Evolutionary conservation across 2,797 vertebrate species (phyloP).

Genomic region (Pteropus rufus): DNA sequence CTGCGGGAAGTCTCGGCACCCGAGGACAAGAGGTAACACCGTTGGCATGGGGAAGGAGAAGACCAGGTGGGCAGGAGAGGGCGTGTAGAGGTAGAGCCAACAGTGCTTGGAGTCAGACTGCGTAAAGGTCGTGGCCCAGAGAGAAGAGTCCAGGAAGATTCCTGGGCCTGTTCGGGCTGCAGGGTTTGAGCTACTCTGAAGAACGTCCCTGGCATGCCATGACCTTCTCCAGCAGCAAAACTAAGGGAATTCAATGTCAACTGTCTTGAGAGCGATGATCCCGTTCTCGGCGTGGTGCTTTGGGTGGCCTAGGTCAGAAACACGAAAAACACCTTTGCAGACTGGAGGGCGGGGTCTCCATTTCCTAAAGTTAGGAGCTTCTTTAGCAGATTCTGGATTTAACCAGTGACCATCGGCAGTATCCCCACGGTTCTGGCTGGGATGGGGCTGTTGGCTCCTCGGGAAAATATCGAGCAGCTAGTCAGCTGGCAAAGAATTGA

Average conservation of each 20-base stretch:
- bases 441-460: not conserved
- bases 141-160: not conserved
- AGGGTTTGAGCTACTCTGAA: not conserved
- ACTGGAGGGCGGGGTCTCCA: not conserved
- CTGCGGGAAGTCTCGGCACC: not conserved
- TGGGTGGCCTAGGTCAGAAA: not conserved
- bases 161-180: too few relatives aligned
- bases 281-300: not conserved
- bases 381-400: not conserved
- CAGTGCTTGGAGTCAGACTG: not conserved
- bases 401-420: not conserved
- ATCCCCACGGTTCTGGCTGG: not conserved
- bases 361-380: not conserved
- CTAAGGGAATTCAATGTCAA: not conserved
- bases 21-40: too few relatives aligned
- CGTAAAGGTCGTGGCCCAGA: not conserved
- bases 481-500: conserved; percentile 32
- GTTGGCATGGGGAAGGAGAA: not conserved
- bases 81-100: accelerated
- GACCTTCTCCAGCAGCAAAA: not conserved
- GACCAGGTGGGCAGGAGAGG: not conserved
- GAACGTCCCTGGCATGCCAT: not conserved
- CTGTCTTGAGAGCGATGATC: not conserved
- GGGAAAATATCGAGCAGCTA: not conserved
- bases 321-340: not conserved